phyloP scores from a whole-genome alignment of 30 jellyfish, hydroid and myxozoan species.

The Turritopsis rubra region DNA sequence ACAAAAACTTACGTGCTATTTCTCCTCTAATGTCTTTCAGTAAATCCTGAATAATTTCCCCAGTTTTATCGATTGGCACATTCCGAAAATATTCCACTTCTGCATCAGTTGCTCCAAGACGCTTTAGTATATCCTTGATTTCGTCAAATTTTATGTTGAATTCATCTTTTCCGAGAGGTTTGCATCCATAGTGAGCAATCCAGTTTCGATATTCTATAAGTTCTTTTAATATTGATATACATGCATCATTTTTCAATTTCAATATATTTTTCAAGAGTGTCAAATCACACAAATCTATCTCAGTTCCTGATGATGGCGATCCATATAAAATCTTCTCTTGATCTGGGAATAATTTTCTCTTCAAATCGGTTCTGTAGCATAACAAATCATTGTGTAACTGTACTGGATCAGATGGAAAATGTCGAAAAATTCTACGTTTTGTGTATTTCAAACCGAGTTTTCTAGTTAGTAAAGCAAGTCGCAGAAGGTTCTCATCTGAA shows the following conservation, averaged over 20 bases:
- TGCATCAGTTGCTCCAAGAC: not conserved
- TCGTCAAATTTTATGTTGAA: not conserved
- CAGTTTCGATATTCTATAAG: not conserved
- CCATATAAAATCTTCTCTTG: not conserved
- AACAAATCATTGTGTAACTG: not conserved
- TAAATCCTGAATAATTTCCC: not conserved
- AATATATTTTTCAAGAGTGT: not conserved
- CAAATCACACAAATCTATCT: not conserved
- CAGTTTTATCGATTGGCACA: not conserved
- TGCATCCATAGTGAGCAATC: not conserved
- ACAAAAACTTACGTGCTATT: not conserved
- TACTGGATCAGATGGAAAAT: slow-evolving; percentile 3
- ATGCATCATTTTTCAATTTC: not conserved
- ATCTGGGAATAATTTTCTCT: not conserved
- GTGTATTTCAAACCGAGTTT: slow-evolving; percentile 2
- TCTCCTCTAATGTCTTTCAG: not conserved
- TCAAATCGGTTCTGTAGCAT: not conserved
- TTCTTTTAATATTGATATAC: not conserved
- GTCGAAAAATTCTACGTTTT: not conserved
- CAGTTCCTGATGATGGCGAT: not conserved
- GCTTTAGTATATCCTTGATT: not conserved
- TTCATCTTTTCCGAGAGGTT: not conserved
- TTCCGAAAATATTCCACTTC: not conserved
- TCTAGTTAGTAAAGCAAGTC: not conserved
- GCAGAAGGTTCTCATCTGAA: not conserved